Percentiles rank a stretch among this genome's conserved stretches.
These are phyloP conservation scores for Holcopasites calliopsidis DNA, from an alignment of 1,140 invertebrate genomes.

Conservation along the genomic window DNA sequence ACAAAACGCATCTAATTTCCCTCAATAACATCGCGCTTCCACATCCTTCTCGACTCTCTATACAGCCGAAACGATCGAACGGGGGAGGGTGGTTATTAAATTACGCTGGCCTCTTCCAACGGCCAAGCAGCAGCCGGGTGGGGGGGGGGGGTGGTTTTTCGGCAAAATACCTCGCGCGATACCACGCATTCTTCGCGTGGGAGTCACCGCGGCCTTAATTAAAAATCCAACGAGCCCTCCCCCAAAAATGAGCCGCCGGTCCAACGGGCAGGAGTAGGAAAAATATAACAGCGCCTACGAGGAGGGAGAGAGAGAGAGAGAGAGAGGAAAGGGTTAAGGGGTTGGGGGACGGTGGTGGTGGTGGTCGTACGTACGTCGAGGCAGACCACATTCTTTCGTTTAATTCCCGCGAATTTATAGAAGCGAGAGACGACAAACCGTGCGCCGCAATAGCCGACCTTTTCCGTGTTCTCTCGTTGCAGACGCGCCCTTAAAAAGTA, in stretches of 20 bases:
- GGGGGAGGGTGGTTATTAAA: constrained; percentile 55
- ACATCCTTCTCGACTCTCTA: no score
- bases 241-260: constrained; percentile 68
- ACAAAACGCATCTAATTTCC: no score
- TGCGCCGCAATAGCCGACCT: constrained; percentile 57
- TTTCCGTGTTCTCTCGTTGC: constrained; percentile 64
- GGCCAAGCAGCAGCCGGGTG: constrained; percentile 18
- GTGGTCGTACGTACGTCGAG: constrained; percentile 77
- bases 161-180: constrained; percentile 68
- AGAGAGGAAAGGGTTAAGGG: constrained; percentile 23
- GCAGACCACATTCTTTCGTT: constrained; percentile 80
- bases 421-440: constrained; percentile 72
- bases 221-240: constrained; percentile 80
- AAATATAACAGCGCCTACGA: constrained; percentile 13
- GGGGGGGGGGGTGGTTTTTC: constrained; percentile 59
- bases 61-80: constrained; percentile 15
- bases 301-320: constrained; percentile 47
- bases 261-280: constrained; percentile 34
- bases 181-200: constrained; percentile 77
- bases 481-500: constrained; percentile 73
- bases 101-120: constrained; percentile 2
- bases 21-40: no score
- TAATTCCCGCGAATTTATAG: constrained; percentile 81
- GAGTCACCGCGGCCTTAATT: constrained; percentile 79
- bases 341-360: constrained; percentile 44